phyloP scores from a whole-genome alignment of 2,113 vertebrate genomes.

The Lasiurus borealis region DNA sequence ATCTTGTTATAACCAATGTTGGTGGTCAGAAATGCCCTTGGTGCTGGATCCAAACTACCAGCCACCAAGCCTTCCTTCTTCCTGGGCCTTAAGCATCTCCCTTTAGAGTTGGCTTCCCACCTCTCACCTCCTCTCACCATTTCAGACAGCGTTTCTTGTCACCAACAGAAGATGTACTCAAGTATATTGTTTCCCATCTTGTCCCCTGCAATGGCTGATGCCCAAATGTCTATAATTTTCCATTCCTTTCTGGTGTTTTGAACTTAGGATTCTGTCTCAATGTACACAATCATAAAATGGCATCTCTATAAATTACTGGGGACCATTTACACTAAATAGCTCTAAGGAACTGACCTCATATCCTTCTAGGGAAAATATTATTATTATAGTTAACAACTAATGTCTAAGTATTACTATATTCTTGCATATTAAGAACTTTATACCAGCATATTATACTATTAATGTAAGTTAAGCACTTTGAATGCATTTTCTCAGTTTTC shows the following conservation, averaged over 20 bases:
- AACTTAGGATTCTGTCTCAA: background rate
- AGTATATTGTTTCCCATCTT: background rate
- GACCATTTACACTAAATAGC: background rate
- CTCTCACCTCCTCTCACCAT: background rate
- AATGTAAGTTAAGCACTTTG: background rate
- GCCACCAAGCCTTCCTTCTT: background rate
- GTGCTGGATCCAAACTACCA: background rate
- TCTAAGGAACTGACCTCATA: background rate
- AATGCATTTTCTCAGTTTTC: constrained; percentile 4
- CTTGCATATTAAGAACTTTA: background rate
- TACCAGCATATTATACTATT: background rate
- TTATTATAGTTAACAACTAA: background rate
- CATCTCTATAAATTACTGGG: background rate
- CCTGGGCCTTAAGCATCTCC: too few species aligned
- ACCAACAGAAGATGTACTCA: background rate
- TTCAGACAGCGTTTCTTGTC: background rate
- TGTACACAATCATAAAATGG: background rate
- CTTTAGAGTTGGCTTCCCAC: background rate
- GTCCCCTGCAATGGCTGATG: background rate
- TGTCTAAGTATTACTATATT: background rate
- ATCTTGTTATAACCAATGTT: background rate
- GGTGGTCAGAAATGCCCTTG: background rate
- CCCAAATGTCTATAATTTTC: background rate
- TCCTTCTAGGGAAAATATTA: background rate
- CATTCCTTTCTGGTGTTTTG: background rate